phyloP scores from a whole-genome alignment of 2,888 invertebrate species.

The Leucania comma region DNA sequence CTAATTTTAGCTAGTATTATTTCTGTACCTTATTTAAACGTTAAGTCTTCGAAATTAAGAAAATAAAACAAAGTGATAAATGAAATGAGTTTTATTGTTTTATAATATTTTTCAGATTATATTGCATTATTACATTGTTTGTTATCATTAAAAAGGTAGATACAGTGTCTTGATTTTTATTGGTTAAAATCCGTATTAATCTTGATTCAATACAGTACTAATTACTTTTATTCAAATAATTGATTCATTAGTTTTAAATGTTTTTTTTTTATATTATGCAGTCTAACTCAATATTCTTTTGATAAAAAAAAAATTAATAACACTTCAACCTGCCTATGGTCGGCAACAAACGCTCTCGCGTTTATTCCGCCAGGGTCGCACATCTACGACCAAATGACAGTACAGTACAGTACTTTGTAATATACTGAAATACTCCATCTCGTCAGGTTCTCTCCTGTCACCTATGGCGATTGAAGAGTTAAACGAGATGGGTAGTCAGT shows the following conservation, averaged over 20 bases:
- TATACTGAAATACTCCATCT: too few relatives aligned
- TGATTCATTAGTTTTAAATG: not conserved
- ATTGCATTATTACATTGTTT: not conserved
- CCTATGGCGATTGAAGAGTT: too few relatives aligned
- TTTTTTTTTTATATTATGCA: not conserved
- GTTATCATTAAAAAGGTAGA: not conserved
- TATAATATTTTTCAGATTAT: not conserved
- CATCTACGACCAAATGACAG: too few relatives aligned
- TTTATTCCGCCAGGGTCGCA: too few relatives aligned
- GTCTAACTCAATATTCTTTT: not conserved
- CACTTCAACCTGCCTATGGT: too few relatives aligned
- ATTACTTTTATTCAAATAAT: not conserved
- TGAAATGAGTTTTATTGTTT: slow-evolving; percentile 25
- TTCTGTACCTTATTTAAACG: slow-evolving; percentile 14
- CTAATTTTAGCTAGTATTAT: not conserved
- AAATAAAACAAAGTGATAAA: slow-evolving; percentile 27
- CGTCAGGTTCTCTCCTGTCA: too few relatives aligned
- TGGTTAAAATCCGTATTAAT: not conserved
- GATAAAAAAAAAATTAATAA: not conserved
- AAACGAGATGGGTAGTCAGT: too few relatives aligned
- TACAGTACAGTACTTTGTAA: too few relatives aligned
- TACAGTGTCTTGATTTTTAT: not conserved
- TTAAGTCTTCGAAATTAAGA: slow-evolving; percentile 2
- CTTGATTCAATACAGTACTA: not conserved
- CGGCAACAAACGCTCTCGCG: too few relatives aligned